Conservation (phyloP, 2,888 invertebrate genomes). For the Synergus gifuensis region DNA sequence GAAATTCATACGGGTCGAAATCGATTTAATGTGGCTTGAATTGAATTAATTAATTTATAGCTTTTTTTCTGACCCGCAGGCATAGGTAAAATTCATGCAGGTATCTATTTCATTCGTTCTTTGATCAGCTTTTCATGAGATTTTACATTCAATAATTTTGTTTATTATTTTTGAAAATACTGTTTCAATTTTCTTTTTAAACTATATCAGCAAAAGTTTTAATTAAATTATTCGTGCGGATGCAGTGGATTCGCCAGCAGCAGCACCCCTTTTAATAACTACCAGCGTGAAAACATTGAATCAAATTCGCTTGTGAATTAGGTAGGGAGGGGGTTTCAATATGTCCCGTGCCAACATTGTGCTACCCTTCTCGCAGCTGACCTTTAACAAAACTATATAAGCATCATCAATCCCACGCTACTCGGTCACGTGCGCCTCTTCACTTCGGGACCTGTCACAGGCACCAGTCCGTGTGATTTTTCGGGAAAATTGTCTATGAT, state of each 20-base stretch:
- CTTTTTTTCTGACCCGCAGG: too few relatives aligned
- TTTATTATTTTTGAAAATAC: too few relatives aligned
- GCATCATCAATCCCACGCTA: slow-evolving; percentile 71
- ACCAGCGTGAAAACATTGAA: slow-evolving; percentile 62
- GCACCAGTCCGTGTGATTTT: slow-evolving; percentile 71
- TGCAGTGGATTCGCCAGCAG: neutral
- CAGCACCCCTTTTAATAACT: neutral
- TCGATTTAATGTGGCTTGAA: too few relatives aligned
- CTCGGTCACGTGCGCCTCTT: slow-evolving; percentile 65
- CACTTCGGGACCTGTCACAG: slow-evolving; percentile 66
- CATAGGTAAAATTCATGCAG: too few relatives aligned
- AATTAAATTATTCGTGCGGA: slow-evolving; percentile 4
- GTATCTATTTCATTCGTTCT: too few relatives aligned
- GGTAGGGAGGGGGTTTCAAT: slow-evolving; percentile 63
- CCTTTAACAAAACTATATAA: slow-evolving; percentile 51
- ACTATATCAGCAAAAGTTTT: too few relatives aligned
- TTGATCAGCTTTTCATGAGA: too few relatives aligned
- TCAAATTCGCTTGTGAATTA: slow-evolving; percentile 40
- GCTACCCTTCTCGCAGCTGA: slow-evolving; percentile 57
- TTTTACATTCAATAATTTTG: too few relatives aligned
- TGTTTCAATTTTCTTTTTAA: too few relatives aligned
- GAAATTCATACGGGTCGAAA: too few relatives aligned
- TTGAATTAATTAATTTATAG: too few relatives aligned
- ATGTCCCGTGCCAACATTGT: slow-evolving; percentile 75
- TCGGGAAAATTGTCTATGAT: slow-evolving; percentile 60